Conservation (phyloP, 1,140 invertebrate species). For the Caligus rogercresseyi region DNA sequence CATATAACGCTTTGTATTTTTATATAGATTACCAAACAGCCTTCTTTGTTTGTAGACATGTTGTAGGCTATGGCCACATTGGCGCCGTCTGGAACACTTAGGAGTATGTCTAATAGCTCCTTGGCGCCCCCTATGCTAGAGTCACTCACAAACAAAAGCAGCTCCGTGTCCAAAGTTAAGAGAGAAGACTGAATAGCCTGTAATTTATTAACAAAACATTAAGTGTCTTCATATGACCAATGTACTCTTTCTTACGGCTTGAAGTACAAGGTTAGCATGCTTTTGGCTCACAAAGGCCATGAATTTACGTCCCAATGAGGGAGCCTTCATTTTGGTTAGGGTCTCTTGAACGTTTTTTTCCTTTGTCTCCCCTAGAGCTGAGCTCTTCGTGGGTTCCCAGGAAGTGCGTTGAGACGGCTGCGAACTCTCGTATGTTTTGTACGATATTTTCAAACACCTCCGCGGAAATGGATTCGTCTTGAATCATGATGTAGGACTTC, state of each 20-base stretch:
- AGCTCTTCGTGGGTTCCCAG: background rate
- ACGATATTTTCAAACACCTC: background rate
- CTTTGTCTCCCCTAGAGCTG: too few species aligned
- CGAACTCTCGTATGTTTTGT: background rate
- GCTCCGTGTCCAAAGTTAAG: background rate
- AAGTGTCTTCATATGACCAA: too few species aligned
- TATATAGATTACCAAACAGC: background rate
- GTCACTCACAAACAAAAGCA: background rate
- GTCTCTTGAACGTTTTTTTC: background rate
- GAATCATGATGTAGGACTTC: constrained; percentile 12
- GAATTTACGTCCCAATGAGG: background rate
- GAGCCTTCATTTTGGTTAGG: background rate
- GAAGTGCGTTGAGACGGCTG: background rate
- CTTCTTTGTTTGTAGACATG: background rate
- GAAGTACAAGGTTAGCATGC: background rate
- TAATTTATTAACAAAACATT: background rate
- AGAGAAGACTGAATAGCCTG: background rate
- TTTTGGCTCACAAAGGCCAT: background rate
- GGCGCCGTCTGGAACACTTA: background rate
- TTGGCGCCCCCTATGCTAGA: background rate
- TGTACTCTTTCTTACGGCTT: background rate
- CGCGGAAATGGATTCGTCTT: background rate
- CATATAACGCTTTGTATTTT: background rate
- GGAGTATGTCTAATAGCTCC: background rate
- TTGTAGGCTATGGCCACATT: background rate